phyloP scores from a whole-genome alignment of 2,113 vertebrate genomes.

The Stictonetta naevosa region DNA sequence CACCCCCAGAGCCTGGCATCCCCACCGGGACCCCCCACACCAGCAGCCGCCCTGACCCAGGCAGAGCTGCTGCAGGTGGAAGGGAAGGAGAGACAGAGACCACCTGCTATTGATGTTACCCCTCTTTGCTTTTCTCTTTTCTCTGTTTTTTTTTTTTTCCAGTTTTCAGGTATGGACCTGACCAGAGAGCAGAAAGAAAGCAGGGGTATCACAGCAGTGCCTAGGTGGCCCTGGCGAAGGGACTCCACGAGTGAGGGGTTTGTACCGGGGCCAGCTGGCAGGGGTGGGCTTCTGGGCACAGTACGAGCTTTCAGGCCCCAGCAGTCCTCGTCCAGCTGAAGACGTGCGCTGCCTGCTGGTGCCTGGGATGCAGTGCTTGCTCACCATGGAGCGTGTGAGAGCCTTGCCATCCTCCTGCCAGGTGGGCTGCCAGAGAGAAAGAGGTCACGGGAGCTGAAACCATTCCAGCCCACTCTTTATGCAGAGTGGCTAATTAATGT shows the following conservation, averaged over 20 bases:
- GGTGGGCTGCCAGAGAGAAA: not conserved
- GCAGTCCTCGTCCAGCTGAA: not conserved
- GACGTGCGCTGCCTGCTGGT: fast-evolving
- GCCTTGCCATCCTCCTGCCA: too few species aligned
- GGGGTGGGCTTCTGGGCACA: not conserved
- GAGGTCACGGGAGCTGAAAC: not conserved
- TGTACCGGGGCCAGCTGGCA: not conserved
- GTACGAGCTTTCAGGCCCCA: fast-evolving
- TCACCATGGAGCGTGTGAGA: too few species aligned
- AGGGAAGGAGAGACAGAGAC: not conserved
- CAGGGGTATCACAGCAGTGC: not conserved
- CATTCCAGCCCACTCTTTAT: not conserved
- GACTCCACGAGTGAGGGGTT: not conserved
- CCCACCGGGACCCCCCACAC: fast-evolving
- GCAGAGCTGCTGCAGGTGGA: not conserved
- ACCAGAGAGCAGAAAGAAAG: not conserved
- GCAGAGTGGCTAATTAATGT: not conserved
- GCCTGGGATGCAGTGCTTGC: fast-evolving
- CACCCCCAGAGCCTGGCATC: not conserved
- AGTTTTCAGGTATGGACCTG: not conserved
- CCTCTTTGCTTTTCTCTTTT: not conserved
- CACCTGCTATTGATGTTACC: fast-evolving
- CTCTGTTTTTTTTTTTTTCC: not conserved
- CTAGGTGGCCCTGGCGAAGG: fast-evolving
- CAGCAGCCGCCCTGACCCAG: not conserved